A percentile compares a stretch with the other conserved stretches of the same genome.
These are phyloP conservation scores for Chrysomela aeneicollis DNA, from an alignment of 2,888 invertebrate genomes.

Conservation along the genomic window DNA sequence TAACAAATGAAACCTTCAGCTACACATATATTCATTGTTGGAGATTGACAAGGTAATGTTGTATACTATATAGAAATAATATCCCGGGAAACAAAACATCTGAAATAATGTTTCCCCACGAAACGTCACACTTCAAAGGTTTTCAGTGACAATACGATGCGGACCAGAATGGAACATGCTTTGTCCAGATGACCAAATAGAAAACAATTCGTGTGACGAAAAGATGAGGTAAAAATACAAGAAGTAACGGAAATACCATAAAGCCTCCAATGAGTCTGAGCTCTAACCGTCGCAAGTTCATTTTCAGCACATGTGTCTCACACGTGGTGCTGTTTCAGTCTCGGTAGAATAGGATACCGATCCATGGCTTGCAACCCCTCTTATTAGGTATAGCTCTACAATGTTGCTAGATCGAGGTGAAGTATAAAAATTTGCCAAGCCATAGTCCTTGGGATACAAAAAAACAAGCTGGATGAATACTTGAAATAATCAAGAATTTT, in stretches of 20 bases:
- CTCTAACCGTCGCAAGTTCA: slow-evolving; percentile 30
- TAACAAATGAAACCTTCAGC: no score
- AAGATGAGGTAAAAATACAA: slow-evolving; percentile 25
- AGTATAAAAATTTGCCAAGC: neutral
- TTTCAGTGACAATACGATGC: neutral
- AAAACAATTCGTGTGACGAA: slow-evolving; percentile 12
- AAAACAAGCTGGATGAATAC: no score
- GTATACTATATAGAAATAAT: no score
- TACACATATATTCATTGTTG: no score
- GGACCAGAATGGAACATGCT: neutral
- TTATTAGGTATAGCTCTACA: neutral
- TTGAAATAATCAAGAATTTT: no score
- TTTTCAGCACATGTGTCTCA: slow-evolving; percentile 49
- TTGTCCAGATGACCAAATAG: slow-evolving; percentile 17
- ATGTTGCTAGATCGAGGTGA: slow-evolving; percentile 5
- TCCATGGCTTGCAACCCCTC: slow-evolving; percentile 17
- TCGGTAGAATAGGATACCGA: slow-evolving; percentile 14
- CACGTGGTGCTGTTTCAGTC: slow-evolving; percentile 48
- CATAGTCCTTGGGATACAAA: neutral
- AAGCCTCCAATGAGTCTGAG: slow-evolving; percentile 25
- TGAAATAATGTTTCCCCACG: neutral
- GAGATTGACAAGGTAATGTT: no score
- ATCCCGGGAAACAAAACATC: no score
- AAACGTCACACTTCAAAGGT: neutral
- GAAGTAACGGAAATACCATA: slow-evolving; percentile 34